A percentile compares a stretch with the other conserved stretches of the same genome.
phyloP scores from a whole-genome alignment of 1,140 invertebrate species.

The Sinonovacula constricta region DNA sequence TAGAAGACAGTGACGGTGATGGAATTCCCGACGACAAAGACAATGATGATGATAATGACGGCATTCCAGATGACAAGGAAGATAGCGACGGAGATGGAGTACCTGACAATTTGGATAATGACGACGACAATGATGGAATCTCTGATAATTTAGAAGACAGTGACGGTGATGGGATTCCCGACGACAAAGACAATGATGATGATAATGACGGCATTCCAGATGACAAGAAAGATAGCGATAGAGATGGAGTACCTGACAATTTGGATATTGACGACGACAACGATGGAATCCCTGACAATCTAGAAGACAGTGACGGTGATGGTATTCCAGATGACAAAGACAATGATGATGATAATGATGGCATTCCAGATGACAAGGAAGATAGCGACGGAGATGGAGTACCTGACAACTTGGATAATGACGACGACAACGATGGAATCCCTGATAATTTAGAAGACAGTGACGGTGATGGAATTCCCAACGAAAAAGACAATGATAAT shows the following conservation, averaged over 20 bases:
- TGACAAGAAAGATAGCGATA: constrained; percentile 59
- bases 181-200: constrained; percentile 55
- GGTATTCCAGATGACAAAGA: constrained; percentile 45
- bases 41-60: constrained; percentile 69
- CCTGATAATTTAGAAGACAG: constrained; percentile 67
- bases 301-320: constrained; percentile 46
- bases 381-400: constrained; percentile 37
- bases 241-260: constrained; percentile 63
- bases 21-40: constrained; percentile 64
- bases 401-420: constrained; percentile 53
- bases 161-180: constrained; percentile 72
- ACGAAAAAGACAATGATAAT: constrained; percentile 61
- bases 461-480: constrained; percentile 72
- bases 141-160: constrained; percentile 69
- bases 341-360: constrained; percentile 60
- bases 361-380: constrained; percentile 48
- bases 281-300: constrained; percentile 63
- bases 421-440: constrained; percentile 38
- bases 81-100: constrained; percentile 63
- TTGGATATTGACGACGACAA: constrained; percentile 61
- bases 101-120: constrained; percentile 62
- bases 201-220: constrained; percentile 72
- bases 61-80: constrained; percentile 70
- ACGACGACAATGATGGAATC: constrained; percentile 73
- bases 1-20: constrained; percentile 59